These are phyloP conservation scores for Globodera rostochiensis DNA, from an alignment of 1,140 invertebrate species.

Conservation along the genomic window DNA sequence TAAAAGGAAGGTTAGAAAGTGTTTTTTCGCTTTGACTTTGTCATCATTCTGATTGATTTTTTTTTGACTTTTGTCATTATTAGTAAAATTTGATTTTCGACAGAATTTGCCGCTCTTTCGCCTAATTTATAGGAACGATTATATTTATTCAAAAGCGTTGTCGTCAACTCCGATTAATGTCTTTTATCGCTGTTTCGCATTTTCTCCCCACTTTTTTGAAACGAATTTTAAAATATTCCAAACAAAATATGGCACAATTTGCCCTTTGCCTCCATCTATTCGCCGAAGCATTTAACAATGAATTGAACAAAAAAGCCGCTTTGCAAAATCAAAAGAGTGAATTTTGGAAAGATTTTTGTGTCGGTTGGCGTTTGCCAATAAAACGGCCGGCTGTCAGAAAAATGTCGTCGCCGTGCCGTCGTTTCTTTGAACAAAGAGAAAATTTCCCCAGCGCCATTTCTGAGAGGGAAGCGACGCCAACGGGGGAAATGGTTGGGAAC, in stretches of 20 bases:
- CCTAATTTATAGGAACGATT: background rate
- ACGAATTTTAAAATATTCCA: background rate
- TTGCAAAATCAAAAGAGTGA: background rate
- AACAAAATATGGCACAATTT: background rate
- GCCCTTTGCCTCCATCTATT: background rate
- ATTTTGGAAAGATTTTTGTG: background rate
- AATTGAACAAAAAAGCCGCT: background rate
- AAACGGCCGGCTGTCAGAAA: background rate
- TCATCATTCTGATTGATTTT: background rate
- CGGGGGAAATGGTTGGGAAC: slow-evolving; percentile 17
- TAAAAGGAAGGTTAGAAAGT: background rate
- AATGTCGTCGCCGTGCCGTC: background rate
- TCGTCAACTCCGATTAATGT: background rate
- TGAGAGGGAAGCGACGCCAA: slow-evolving; percentile 24
- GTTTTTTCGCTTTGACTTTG: background rate
- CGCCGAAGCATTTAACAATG: background rate
- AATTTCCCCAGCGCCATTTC: background rate
- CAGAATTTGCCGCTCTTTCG: background rate
- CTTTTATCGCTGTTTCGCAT: background rate
- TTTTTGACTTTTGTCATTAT: background rate
- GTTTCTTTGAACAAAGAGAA: background rate
- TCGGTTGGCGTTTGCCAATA: background rate
- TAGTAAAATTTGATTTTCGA: background rate
- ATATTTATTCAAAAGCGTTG: too few relatives aligned
- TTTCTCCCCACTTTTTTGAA: too few relatives aligned